Conservation (phyloP, 2,888 invertebrate species). For the Nomada hirtipes region DNA sequence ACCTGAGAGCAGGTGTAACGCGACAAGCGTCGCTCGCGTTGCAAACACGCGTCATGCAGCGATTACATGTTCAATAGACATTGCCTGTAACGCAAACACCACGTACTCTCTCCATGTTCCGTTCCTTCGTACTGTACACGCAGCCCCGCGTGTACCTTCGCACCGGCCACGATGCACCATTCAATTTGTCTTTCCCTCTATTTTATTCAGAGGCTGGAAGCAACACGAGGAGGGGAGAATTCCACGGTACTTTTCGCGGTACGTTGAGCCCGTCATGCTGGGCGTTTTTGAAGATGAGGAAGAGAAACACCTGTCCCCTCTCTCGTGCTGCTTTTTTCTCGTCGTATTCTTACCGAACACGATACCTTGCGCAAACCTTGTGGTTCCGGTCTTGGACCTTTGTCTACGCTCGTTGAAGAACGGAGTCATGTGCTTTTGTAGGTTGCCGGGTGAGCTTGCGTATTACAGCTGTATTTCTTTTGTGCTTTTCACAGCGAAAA, state of each 20-base stretch:
- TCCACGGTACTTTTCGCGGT: constrained; percentile 25
- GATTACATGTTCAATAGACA: constrained; percentile 59
- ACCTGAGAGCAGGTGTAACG: constrained; percentile 40
- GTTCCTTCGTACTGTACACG: constrained; percentile 17
- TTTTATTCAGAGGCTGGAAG: constrained; percentile 18
- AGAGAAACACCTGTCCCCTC: constrained; percentile 24
- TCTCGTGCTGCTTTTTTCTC: constrained; percentile 31
- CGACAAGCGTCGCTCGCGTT: constrained; percentile 24
- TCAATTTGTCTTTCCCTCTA: constrained; percentile 39
- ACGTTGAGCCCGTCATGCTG: constrained; percentile 23
- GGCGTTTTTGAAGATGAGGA: constrained; percentile 48
- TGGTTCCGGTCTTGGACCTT: neutral
- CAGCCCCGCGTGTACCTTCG: neutral
- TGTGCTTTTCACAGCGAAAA: too few species aligned
- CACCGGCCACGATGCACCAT: constrained; percentile 25
- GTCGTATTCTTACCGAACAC: constrained; percentile 49
- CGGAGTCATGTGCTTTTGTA: too few species aligned
- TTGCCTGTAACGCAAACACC: constrained; percentile 65
- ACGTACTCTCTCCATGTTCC: constrained; percentile 23
- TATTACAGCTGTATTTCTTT: too few species aligned
- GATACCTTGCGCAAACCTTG: neutral
- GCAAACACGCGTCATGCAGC: constrained; percentile 44
- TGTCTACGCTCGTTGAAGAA: too few species aligned
- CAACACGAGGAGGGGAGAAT: constrained; percentile 36
- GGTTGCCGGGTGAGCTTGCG: too few species aligned